These are phyloP conservation scores for Lampris incognitus DNA, from an alignment of 2,113 vertebrate species.

Conservation along the genomic window DNA sequence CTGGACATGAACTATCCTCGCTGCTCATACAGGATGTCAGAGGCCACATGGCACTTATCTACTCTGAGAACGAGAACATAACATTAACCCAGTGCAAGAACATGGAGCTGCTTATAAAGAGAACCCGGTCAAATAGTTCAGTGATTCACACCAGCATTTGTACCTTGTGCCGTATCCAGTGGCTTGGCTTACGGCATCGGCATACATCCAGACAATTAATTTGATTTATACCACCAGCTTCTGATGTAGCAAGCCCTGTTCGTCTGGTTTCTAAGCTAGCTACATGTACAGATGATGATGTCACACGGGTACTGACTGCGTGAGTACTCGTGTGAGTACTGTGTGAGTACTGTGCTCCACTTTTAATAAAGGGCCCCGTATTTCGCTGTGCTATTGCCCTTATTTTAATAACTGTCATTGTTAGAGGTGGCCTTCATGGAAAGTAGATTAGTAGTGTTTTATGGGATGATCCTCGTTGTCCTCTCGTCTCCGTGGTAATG, in stretches of 20 bases:
- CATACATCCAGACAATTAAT: background rate
- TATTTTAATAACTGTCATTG: conserved; percentile 49
- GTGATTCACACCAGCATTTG: background rate
- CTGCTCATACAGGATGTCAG: conserved; percentile 5
- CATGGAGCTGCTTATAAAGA: too few relatives aligned
- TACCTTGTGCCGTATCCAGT: background rate
- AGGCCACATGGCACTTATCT: background rate
- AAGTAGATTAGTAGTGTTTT: conserved; percentile 48
- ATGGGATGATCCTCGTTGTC: conserved; percentile 51
- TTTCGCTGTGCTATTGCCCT: conserved; percentile 46
- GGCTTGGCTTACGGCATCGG: background rate
- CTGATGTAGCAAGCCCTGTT: background rate
- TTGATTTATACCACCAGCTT: too few relatives aligned
- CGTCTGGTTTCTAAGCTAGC: background rate
- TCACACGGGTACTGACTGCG: too few relatives aligned
- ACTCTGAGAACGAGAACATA: background rate
- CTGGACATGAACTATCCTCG: conserved; percentile 42
- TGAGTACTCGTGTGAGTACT: background rate
- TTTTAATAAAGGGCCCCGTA: conserved; percentile 23
- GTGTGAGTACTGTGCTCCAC: conserved; percentile 15
- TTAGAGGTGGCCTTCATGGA: conserved; percentile 62
- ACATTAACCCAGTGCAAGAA: too few relatives aligned
- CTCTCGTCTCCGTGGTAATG: conserved; percentile 45
- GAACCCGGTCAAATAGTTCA: too few relatives aligned
- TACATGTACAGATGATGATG: too few relatives aligned